Evolutionary conservation across 2,888 invertebrate species (phyloP).

Genomic region (Xylota segnis): DNA sequence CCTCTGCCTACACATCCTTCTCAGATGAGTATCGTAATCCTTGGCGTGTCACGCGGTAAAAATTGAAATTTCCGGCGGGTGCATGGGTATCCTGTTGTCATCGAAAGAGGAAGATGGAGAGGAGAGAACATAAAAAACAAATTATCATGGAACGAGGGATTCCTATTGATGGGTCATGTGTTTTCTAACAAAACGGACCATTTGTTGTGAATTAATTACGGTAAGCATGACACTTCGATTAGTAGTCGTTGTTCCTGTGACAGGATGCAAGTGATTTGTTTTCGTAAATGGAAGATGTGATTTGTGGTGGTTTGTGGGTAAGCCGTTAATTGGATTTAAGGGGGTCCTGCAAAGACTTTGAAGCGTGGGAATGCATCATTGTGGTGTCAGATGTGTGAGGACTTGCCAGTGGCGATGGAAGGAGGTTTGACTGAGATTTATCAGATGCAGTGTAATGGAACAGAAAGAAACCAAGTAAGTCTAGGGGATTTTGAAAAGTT

Average conservation of each 20-base stretch:
- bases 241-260: slow-evolving; percentile 43
- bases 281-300: slow-evolving; percentile 55
- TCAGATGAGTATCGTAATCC: slow-evolving; percentile 43
- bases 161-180: slow-evolving; percentile 57
- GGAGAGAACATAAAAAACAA: slow-evolving; percentile 54
- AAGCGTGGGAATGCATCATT: slow-evolving; percentile 32
- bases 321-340: slow-evolving; percentile 14
- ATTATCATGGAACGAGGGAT: slow-evolving; percentile 42
- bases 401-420: too few relatives aligned
- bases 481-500: too few relatives aligned
- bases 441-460: too few relatives aligned
- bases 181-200: slow-evolving; percentile 28
- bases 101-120: background rate
- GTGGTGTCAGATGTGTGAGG: too few relatives aligned
- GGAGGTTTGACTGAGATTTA: too few relatives aligned
- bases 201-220: slow-evolving; percentile 74
- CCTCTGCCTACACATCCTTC: slow-evolving; percentile 36
- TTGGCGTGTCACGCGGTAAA: slow-evolving; percentile 57
- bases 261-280: slow-evolving; percentile 62
- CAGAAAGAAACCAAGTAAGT: too few relatives aligned
- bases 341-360: background rate
- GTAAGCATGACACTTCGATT: slow-evolving; percentile 69
- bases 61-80: slow-evolving; percentile 73
- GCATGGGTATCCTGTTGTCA: slow-evolving; percentile 53
- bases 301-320: slow-evolving; percentile 55